These are phyloP conservation scores for Nasonovia ribisnigri DNA, from an alignment of 2,888 invertebrate genomes.

Conservation along the genomic window DNA sequence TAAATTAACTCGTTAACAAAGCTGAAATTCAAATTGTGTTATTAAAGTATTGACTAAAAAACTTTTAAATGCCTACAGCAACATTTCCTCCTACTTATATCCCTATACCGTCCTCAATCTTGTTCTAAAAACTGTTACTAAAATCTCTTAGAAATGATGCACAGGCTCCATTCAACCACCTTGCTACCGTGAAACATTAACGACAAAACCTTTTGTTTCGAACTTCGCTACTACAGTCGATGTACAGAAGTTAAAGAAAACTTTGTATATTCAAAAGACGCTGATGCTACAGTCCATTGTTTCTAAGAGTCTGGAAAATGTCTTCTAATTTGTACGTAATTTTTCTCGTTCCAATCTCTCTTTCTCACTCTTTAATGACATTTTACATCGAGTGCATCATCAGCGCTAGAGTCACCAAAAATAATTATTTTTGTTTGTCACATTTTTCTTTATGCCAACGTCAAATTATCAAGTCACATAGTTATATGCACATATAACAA, in stretches of 20 bases:
- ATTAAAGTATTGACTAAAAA: constrained; percentile 5
- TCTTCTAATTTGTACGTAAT: constrained; percentile 47
- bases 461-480: constrained; percentile 6
- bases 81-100: neutral
- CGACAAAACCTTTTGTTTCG: constrained; percentile 56
- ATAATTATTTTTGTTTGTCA: constrained; percentile 50
- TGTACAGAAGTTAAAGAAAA: constrained; percentile 47
- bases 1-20: neutral
- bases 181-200: constrained; percentile 39
- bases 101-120: neutral
- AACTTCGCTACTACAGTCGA: constrained; percentile 49
- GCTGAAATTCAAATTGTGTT: neutral
- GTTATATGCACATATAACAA: neutral
- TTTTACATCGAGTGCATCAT: constrained; percentile 45
- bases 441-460: neutral
- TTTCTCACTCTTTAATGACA: neutral
- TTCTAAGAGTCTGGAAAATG: constrained; percentile 46
- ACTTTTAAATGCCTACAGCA: constrained; percentile 6
- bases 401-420: constrained; percentile 24
- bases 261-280: constrained; percentile 55
- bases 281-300: constrained; percentile 44
- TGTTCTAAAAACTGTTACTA: constrained; percentile 29
- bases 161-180: constrained; percentile 33
- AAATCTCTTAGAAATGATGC: constrained; percentile 55
- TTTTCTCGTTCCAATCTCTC: constrained; percentile 9